These are phyloP conservation scores for Lepidotrigona ventralis DNA, from an alignment of 1,140 invertebrate species.

Conservation along the genomic window DNA sequence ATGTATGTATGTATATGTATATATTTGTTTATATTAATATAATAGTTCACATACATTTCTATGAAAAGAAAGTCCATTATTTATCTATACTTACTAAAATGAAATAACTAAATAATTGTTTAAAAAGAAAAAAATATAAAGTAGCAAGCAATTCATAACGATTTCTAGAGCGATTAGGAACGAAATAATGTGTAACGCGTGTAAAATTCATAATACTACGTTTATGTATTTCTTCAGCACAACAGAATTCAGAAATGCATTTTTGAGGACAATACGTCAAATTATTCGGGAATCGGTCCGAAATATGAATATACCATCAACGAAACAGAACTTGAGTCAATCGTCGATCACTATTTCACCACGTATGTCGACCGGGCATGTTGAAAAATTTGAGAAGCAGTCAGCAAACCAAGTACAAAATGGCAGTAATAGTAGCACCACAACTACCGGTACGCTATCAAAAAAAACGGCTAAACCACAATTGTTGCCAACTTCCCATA, in stretches of 20 bases:
- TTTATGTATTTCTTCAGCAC: constrained; percentile 83
- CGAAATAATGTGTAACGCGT: not conserved
- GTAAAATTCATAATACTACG: not conserved
- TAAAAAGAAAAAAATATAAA: too few species aligned
- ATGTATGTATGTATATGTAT: too few species aligned
- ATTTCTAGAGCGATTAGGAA: not conserved
- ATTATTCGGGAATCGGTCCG: constrained; percentile 97
- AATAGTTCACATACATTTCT: too few species aligned
- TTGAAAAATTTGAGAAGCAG: constrained; percentile 76
- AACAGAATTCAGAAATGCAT: constrained; percentile 96
- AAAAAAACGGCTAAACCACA: constrained; percentile 78
- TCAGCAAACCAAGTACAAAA: constrained; percentile 59
- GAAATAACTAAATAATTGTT: too few species aligned
- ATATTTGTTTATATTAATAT: too few species aligned
- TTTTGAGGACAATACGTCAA: constrained; percentile 97
- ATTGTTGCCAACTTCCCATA: constrained; percentile 86
- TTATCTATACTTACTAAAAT: too few species aligned
- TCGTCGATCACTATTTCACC: constrained; percentile 74
- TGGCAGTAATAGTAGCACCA: constrained; percentile 72
- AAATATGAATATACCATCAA: constrained; percentile 95
- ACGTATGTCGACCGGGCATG: constrained; percentile 74
- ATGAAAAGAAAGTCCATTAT: too few species aligned
- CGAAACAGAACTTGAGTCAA: constrained; percentile 81
- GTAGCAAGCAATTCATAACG: not conserved
- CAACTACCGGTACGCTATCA: constrained; percentile 71